A percentile compares a stretch with the other conserved stretches of the same genome.
Conservation (phyloP, 2,888 invertebrate species). For the Stenurella melanura region DNA sequence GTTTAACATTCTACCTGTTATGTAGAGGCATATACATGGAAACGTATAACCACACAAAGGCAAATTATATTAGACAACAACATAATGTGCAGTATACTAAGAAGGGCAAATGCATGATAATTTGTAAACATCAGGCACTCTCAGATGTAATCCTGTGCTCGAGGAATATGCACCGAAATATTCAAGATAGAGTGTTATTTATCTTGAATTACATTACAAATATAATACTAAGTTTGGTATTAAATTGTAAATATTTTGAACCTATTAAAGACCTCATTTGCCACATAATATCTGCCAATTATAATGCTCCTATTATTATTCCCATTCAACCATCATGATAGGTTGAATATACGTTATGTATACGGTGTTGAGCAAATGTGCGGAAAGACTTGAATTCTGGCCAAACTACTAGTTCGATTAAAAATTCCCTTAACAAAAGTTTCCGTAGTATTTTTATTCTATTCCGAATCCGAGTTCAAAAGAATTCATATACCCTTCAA, state of each 20-base stretch:
- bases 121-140: conserved; percentile 25
- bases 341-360: too few relatives aligned
- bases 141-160: background rate
- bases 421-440: too few relatives aligned
- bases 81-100: conserved; percentile 11
- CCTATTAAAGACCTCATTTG: too few relatives aligned
- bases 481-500: too few relatives aligned
- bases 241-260: background rate
- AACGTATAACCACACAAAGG: background rate
- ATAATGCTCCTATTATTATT: too few relatives aligned
- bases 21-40: background rate
- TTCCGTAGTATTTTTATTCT: too few relatives aligned
- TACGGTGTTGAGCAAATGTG: too few relatives aligned
- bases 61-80: conserved; percentile 14
- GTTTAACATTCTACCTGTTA: conserved; percentile 7
- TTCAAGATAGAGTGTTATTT: background rate
- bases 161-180: conserved; percentile 12
- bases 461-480: too few relatives aligned
- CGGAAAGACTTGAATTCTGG: too few relatives aligned
- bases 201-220: background rate
- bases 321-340: too few relatives aligned
- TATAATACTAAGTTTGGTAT: background rate
- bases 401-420: too few relatives aligned
- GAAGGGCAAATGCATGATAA: conserved; percentile 17
- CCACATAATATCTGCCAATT: too few relatives aligned